A percentile compares a stretch with the other conserved stretches of the same genome.
Conservation (phyloP, 1,140 invertebrate genomes). For the Apocrypta bakeri region DNA sequence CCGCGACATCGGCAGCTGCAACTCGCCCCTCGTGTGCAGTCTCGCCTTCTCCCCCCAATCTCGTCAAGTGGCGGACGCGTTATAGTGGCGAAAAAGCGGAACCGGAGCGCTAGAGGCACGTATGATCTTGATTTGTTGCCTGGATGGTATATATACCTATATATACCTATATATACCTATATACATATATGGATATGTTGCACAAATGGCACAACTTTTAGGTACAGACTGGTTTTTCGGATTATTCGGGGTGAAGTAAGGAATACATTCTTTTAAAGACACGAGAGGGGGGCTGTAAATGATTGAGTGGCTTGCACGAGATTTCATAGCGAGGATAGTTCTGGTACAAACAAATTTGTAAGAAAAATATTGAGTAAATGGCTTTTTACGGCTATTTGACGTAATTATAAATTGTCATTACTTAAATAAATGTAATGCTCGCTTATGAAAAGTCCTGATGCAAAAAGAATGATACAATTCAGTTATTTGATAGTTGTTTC, state of each 20-base stretch:
- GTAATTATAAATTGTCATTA: too few species aligned
- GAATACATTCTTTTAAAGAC: neutral
- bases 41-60: slow-evolving; percentile 36
- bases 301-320: neutral
- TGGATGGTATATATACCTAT: neutral
- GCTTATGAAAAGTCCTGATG: too few species aligned
- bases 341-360: too few species aligned
- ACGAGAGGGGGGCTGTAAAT: neutral
- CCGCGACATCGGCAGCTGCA: slow-evolving; percentile 70
- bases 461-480: too few species aligned
- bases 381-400: too few species aligned
- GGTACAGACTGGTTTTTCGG: neutral
- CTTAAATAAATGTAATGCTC: too few species aligned
- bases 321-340: neutral
- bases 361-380: too few species aligned
- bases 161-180: neutral
- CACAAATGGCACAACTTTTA: neutral
- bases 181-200: neutral
- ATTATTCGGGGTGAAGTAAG: neutral
- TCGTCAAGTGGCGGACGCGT: slow-evolving; percentile 34
- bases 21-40: slow-evolving; percentile 45
- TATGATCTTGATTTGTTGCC: slow-evolving; percentile 28
- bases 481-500: too few species aligned
- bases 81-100: slow-evolving; percentile 5
- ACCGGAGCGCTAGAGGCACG: slow-evolving; percentile 27